Evolutionary conservation across 2,797 vertebrate species (phyloP).

Genomic region (Chanos chanos): DNA sequence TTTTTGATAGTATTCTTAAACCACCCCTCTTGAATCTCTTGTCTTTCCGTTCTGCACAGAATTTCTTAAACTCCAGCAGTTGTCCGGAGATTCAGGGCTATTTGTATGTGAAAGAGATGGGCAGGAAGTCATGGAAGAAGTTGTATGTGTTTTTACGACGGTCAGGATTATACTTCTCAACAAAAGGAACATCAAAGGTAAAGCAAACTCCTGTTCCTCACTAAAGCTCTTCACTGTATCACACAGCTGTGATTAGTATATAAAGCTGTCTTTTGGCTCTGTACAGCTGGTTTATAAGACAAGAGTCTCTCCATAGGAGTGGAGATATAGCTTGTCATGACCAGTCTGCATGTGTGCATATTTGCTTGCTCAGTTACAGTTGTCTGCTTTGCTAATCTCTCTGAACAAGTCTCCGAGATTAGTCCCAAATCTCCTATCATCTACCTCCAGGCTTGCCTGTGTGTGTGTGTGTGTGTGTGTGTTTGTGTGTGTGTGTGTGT

Average conservation of each 20-base stretch:
- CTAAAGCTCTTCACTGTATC: too few species aligned
- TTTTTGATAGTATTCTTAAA: too few species aligned
- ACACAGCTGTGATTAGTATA: too few species aligned
- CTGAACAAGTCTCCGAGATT: not conserved
- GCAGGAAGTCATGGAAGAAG: conserved; percentile 95
- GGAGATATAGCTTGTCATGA: too few species aligned
- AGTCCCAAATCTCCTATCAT: too few species aligned
- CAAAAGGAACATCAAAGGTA: conserved; percentile 97
- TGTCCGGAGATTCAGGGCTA: conserved; percentile 97
- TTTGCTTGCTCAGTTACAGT: not conserved
- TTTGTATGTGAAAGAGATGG: conserved; percentile 88
- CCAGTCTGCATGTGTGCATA: too few species aligned
- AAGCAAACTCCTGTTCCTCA: not conserved
- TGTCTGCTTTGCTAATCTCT: not conserved
- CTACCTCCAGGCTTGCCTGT: too few species aligned
- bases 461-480: not conserved
- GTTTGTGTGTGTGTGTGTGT: not conserved
- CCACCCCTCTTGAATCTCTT: too few species aligned
- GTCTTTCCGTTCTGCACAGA: conserved; percentile 63
- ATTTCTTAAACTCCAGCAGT: conserved; percentile 92
- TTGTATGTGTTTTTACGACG: conserved; percentile 89
- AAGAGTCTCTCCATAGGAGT: too few species aligned
- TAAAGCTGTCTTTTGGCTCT: too few species aligned
- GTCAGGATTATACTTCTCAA: conserved; percentile 94
- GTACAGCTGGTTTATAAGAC: too few species aligned